phyloP scores from a whole-genome alignment of 2,888 invertebrate genomes.

The Salticus scenicus region DNA sequence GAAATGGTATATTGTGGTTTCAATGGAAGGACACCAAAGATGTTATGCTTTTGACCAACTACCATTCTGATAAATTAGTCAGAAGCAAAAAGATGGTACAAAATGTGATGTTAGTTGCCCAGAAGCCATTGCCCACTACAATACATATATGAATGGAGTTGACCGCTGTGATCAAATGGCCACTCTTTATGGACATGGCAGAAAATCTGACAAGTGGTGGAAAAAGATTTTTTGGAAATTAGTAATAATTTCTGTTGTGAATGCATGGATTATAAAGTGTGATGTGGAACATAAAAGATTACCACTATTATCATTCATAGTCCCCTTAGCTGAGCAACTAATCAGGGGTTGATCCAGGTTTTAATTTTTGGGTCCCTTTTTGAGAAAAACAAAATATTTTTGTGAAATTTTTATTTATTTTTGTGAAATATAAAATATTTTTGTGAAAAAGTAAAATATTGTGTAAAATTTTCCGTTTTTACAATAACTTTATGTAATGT shows the following conservation, averaged over 20 bases:
- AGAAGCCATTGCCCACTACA: slow-evolving; percentile 8
- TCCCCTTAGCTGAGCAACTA: neutral
- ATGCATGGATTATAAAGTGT: neutral
- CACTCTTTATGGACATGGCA: neutral
- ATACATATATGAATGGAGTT: slow-evolving; percentile 13
- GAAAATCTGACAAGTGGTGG: neutral
- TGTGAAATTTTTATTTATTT: no score
- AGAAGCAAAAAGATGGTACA: slow-evolving; percentile 8
- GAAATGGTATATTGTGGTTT: slow-evolving; percentile 10
- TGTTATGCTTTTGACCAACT: neutral
- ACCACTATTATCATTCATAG: neutral
- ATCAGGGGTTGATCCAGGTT: no score
- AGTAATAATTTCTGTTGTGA: slow-evolving; percentile 1
- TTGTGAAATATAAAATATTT: no score
- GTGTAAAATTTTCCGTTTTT: no score
- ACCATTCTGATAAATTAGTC: neutral
- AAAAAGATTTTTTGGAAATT: neutral
- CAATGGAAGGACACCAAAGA: neutral
- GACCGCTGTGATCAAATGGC: slow-evolving; percentile 12
- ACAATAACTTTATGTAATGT: no score
- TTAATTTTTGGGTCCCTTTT: no score
- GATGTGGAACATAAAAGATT: neutral
- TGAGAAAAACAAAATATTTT: no score
- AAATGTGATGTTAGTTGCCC: neutral
- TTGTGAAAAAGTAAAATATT: no score